These are phyloP conservation scores for Teleogryllus oceanicus DNA, from an alignment of 2,888 invertebrate genomes.

Conservation along the genomic window DNA sequence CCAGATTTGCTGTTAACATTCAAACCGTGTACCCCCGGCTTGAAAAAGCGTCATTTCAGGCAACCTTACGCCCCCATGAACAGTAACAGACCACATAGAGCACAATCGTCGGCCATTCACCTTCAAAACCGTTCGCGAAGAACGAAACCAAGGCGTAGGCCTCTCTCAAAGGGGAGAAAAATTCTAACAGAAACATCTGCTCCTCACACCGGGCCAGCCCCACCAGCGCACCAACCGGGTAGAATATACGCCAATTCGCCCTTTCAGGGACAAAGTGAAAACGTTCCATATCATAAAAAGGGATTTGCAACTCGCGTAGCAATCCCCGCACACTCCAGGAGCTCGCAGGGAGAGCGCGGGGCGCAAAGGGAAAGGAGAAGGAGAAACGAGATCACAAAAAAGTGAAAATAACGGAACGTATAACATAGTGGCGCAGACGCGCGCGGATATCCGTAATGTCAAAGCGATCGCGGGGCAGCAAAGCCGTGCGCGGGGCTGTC, in stretches of 20 bases:
- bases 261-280: background rate
- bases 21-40: too few species aligned
- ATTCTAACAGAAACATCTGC: too few species aligned
- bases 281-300: background rate
- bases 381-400: background rate
- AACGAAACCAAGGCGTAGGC: too few species aligned
- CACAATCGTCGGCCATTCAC: too few species aligned
- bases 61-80: too few species aligned
- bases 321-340: background rate
- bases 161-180: too few species aligned
- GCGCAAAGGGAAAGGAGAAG: background rate
- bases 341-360: background rate
- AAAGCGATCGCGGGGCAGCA: background rate
- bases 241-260: background rate
- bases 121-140: too few species aligned
- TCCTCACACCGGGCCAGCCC: too few species aligned
- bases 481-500: background rate
- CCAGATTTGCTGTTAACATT: too few species aligned
- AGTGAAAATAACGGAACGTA: background rate
- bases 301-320: background rate
- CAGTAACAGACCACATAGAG: too few species aligned
- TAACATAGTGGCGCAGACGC: background rate
- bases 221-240: too few species aligned
- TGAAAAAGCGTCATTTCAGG: too few species aligned
- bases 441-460: background rate